Percentiles rank a stretch among this genome's conserved stretches.
These are phyloP conservation scores for Zygothrica quintamaculata DNA, from an alignment of 2,888 invertebrate genomes.

Conservation along the genomic window DNA sequence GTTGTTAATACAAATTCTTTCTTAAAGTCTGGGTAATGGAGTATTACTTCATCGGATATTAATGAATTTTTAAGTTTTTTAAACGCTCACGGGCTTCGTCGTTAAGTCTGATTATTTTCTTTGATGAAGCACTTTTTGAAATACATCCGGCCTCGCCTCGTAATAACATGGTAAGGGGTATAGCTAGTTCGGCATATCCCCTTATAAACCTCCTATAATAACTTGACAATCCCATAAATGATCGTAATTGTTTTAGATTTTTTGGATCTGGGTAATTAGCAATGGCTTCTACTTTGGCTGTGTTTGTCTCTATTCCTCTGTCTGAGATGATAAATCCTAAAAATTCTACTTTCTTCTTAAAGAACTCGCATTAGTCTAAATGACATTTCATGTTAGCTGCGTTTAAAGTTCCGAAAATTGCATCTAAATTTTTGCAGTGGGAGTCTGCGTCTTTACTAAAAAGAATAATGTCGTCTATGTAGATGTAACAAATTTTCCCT, in stretches of 20 bases:
- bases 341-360: conserved; percentile 34
- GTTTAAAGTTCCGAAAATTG: conserved; percentile 26
- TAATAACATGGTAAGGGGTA: not conserved
- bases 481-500: conserved; percentile 30
- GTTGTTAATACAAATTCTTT: too few species aligned
- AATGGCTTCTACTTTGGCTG: conserved; percentile 10
- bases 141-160: not conserved
- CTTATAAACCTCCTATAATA: conserved; percentile 14
- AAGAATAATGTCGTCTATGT: conserved; percentile 46
- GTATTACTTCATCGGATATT: conserved; percentile 16
- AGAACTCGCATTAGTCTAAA: conserved; percentile 37
- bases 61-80: conserved; percentile 2
- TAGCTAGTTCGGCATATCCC: conserved; percentile 4
- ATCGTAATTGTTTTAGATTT: conserved; percentile 7
- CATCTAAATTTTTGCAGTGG: conserved; percentile 21
- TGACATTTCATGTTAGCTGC: conserved; percentile 36
- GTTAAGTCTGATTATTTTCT: not conserved
- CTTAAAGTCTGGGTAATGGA: conserved; percentile 20
- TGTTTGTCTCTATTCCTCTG: conserved; percentile 12
- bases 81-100: conserved; percentile 11
- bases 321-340: conserved; percentile 8
- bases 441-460: conserved; percentile 34
- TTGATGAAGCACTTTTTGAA: too few species aligned
- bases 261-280: conserved; percentile 7
- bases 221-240: conserved; percentile 7